Percentiles rank a stretch among this genome's conserved stretches.
These are phyloP conservation scores for Formicarius rufipectus DNA, from an alignment of 2,113 vertebrate genomes.

Conservation along the genomic window DNA sequence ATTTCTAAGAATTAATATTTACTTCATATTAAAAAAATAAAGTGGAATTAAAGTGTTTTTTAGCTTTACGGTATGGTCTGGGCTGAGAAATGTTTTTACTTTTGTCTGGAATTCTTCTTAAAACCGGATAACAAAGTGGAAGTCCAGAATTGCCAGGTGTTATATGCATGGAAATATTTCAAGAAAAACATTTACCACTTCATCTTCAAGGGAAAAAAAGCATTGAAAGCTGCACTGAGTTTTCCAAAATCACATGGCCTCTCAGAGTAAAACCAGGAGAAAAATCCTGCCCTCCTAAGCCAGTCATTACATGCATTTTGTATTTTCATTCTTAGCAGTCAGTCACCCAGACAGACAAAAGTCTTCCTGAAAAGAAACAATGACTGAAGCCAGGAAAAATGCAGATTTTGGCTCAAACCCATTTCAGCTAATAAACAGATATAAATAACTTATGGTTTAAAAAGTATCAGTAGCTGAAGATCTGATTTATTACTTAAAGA, in stretches of 20 bases:
- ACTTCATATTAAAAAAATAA: background rate
- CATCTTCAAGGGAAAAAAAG: background rate
- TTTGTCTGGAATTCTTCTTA: background rate
- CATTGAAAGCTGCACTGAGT: background rate
- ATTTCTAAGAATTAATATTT: background rate
- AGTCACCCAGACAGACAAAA: background rate
- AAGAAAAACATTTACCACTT: constrained; percentile 22
- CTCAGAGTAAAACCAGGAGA: background rate
- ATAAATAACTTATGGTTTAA: background rate
- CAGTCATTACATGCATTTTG: background rate
- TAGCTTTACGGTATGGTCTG: background rate
- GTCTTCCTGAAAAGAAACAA: background rate
- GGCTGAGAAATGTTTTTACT: background rate
- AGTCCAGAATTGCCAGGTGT: background rate
- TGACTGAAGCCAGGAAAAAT: background rate
- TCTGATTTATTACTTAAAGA: background rate
- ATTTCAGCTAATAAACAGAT: background rate
- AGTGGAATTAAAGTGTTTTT: background rate
- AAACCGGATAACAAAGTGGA: background rate
- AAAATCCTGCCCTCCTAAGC: background rate
- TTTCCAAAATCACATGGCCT: background rate
- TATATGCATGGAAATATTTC: background rate
- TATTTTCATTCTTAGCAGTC: background rate
- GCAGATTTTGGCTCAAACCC: background rate
- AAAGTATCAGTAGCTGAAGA: background rate